These are phyloP conservation scores for Crypturellus undulatus DNA, from an alignment of 2,113 vertebrate genomes.

Conservation along the genomic window DNA sequence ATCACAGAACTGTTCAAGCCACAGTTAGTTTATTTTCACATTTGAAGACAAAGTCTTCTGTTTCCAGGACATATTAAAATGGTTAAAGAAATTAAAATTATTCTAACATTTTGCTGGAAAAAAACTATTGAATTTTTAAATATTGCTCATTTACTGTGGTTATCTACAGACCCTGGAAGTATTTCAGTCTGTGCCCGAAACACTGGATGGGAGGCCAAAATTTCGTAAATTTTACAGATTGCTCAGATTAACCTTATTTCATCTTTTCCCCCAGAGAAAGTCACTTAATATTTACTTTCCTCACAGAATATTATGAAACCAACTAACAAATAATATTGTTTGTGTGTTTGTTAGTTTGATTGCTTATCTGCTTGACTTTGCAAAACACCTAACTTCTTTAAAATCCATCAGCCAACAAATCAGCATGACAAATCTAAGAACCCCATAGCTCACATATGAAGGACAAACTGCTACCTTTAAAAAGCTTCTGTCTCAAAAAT, in stretches of 20 bases:
- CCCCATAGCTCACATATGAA: not conserved
- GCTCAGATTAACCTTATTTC: not conserved
- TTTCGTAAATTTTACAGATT: not conserved
- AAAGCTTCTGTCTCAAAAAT: not conserved
- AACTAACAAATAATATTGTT: no score
- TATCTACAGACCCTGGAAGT: not conserved
- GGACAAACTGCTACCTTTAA: not conserved
- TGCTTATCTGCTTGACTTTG: not conserved
- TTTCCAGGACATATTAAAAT: not conserved
- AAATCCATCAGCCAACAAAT: not conserved
- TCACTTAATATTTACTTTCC: not conserved
- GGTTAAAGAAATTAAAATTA: not conserved
- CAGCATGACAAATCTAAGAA: not conserved
- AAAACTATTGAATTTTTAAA: not conserved
- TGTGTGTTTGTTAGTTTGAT: not conserved
- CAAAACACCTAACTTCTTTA: not conserved
- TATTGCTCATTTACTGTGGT: not conserved
- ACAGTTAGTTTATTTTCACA: slow-evolving; percentile 31
- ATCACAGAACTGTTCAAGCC: not conserved
- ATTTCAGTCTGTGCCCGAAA: not conserved
- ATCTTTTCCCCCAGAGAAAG: not conserved
- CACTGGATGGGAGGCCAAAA: not conserved
- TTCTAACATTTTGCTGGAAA: not conserved
- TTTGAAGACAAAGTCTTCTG: not conserved
- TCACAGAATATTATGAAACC: not conserved